phyloP scores from a whole-genome alignment of 2,888 invertebrate species.

The Lottia gigantea region DNA sequence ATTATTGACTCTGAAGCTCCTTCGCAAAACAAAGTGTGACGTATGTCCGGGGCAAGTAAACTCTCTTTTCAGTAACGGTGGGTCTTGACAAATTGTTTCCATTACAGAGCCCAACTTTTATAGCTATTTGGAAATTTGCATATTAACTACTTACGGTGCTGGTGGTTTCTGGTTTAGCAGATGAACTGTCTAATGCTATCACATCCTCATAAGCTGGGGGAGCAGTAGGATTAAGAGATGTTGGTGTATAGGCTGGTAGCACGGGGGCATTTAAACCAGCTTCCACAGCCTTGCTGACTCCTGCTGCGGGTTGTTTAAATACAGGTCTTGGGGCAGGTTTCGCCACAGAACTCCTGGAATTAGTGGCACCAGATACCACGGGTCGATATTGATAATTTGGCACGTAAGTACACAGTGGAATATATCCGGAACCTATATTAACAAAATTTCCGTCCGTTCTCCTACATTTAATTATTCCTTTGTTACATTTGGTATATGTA shows the following conservation, averaged over 20 bases:
- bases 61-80: too few relatives aligned
- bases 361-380: too few relatives aligned
- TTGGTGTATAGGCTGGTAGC: background rate
- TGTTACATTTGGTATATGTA: slow-evolving; percentile 15
- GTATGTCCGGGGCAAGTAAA: too few relatives aligned
- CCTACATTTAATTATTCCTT: slow-evolving; percentile 15
- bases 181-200: background rate
- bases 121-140: background rate
- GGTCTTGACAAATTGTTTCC: too few relatives aligned
- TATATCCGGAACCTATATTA: slow-evolving; percentile 16
- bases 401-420: slow-evolving; percentile 20
- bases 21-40: too few relatives aligned
- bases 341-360: background rate
- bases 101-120: too few relatives aligned
- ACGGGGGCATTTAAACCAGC: slow-evolving; percentile 2
- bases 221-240: background rate
- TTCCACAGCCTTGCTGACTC: background rate
- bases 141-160: background rate
- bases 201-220: slow-evolving; percentile 19
- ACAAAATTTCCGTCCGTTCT: slow-evolving; percentile 20
- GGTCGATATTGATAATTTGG: background rate
- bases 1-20: too few relatives aligned
- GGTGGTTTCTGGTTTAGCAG: background rate
- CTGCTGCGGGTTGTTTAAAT: background rate
- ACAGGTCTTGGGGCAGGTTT: background rate